phyloP scores from a whole-genome alignment of 2,113 vertebrate genomes.

The Pelvicachromis taeniatus region DNA sequence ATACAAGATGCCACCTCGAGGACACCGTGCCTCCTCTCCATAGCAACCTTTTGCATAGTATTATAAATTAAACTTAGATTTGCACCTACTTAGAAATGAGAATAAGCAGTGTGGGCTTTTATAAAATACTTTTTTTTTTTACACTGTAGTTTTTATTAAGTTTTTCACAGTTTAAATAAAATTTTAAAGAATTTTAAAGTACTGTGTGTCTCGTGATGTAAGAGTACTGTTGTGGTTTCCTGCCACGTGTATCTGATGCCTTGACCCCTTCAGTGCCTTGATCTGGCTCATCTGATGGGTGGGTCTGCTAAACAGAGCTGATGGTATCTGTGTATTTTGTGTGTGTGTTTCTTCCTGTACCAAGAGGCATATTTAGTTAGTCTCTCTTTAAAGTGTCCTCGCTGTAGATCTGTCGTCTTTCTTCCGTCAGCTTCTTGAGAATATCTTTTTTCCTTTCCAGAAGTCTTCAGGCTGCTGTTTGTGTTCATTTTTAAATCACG shows the following conservation, averaged over 20 bases:
- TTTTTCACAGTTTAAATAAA: too few relatives aligned
- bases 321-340: conserved; percentile 56
- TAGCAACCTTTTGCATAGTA: neutral
- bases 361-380: neutral
- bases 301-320: conserved; percentile 45
- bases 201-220: neutral
- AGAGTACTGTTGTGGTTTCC: neutral
- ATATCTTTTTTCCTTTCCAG: neutral
- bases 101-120: neutral
- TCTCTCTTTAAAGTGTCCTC: conserved; percentile 5
- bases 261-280: conserved; percentile 36
- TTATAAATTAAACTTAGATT: neutral
- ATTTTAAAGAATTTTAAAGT: too few relatives aligned
- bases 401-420: neutral
- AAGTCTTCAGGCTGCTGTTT: neutral
- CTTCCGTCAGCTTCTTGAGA: neutral
- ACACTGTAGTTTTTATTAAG: too few relatives aligned
- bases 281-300: conserved; percentile 71
- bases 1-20: neutral
- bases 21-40: neutral
- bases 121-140: too few relatives aligned
- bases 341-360: conserved; percentile 44
- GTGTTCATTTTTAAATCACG: neutral
- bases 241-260: conserved; percentile 13
- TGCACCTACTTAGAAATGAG: neutral